These are phyloP conservation scores for Molorchus minor DNA, from an alignment of 2,888 invertebrate genomes.

Conservation along the genomic window DNA sequence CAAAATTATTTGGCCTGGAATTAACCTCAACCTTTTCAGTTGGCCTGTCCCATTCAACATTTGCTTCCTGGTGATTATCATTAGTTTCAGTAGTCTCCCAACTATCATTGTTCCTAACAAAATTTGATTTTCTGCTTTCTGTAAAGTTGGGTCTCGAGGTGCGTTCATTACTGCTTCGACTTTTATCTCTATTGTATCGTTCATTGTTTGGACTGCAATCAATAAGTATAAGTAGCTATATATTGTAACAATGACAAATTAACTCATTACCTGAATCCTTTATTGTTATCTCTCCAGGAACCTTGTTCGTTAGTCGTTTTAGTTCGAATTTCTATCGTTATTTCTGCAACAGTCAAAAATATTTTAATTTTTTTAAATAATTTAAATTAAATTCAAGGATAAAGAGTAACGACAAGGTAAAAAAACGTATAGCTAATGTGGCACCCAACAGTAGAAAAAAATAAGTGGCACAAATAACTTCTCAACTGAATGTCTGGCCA, in stretches of 20 bases:
- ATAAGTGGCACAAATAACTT: too few relatives aligned
- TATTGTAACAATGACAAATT: neutral
- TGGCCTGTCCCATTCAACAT: slow-evolving; percentile 29
- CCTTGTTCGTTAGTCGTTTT: slow-evolving; percentile 39
- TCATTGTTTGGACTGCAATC: slow-evolving; percentile 26
- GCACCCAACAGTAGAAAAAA: too few relatives aligned
- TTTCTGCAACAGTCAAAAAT: slow-evolving; percentile 32
- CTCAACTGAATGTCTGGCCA: too few relatives aligned
- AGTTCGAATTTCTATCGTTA: slow-evolving; percentile 47
- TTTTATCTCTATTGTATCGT: slow-evolving; percentile 20
- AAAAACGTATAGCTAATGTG: neutral
- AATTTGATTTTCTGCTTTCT: slow-evolving; percentile 7
- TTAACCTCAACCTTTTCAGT: slow-evolving; percentile 25
- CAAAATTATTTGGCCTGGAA: slow-evolving; percentile 32
- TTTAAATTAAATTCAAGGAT: neutral
- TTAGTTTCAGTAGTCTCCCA: slow-evolving; percentile 32
- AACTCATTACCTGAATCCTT: slow-evolving; percentile 47
- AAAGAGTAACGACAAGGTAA: neutral
- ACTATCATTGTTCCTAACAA: slow-evolving; percentile 17
- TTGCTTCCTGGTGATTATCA: slow-evolving; percentile 13
- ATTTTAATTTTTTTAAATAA: neutral
- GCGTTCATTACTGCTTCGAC: slow-evolving; percentile 18
- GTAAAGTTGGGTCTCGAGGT: too few relatives aligned
- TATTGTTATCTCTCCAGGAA: slow-evolving; percentile 51
- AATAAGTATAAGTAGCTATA: slow-evolving; percentile 2